Conservation (phyloP, 2,888 invertebrate species). For the Drosophila borborema region DNA sequence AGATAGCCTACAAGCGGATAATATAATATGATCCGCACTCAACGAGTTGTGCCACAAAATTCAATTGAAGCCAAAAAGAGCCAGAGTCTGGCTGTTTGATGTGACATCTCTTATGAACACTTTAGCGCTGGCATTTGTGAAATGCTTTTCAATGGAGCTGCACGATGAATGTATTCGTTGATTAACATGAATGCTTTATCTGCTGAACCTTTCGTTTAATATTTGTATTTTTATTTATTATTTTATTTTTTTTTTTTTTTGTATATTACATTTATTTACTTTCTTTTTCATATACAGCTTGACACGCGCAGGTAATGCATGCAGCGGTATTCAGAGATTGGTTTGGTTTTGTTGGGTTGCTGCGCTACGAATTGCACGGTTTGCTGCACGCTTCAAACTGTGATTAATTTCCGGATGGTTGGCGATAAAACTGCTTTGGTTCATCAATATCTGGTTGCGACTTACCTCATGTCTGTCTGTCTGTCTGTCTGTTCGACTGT, state of each 20-base stretch:
- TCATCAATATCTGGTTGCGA: slow-evolving; percentile 68
- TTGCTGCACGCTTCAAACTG: slow-evolving; percentile 59
- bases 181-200: slow-evolving; percentile 6
- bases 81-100: background rate
- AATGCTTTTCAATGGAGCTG: slow-evolving; percentile 14
- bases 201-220: slow-evolving; percentile 1
- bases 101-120: slow-evolving; percentile 6
- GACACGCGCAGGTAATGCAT: slow-evolving; percentile 15
- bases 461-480: slow-evolving; percentile 1
- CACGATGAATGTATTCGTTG: background rate
- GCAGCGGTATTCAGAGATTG: slow-evolving; percentile 13
- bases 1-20: background rate
- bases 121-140: slow-evolving; percentile 14
- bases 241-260: no score
- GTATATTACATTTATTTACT: background rate
- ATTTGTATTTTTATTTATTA: no score
- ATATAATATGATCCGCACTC: background rate
- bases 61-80: background rate
- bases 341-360: background rate
- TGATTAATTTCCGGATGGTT: slow-evolving; percentile 69
- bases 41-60: background rate
- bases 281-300: background rate
- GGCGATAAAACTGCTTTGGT: slow-evolving; percentile 67
- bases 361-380: slow-evolving; percentile 42
- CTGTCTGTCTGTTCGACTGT: background rate